Evolutionary conservation across 37 sponge, comb jelly and placozoan species (phyloP).

Genomic region (Ephydatia muelleri): DNA sequence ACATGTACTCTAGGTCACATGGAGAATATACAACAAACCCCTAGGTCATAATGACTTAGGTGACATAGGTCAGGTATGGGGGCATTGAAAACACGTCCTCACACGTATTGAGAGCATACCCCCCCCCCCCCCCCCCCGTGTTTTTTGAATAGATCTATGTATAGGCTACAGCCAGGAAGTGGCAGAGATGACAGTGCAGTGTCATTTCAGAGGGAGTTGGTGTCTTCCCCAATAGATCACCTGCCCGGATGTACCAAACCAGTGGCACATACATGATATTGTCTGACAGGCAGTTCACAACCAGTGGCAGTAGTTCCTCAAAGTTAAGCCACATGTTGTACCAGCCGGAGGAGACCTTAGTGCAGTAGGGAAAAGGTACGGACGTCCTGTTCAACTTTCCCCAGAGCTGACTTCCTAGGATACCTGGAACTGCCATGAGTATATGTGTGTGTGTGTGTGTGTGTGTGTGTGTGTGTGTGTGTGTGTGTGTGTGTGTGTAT

Average conservation of each 20-base stretch:
- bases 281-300: constrained; percentile 71
- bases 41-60: too few species aligned
- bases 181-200: too few species aligned
- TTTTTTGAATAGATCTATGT: too few species aligned
- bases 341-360: constrained; percentile 65
- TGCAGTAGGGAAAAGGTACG: constrained; percentile 58
- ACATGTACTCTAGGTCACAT: not conserved
- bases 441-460: not conserved
- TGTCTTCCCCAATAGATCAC: too few species aligned
- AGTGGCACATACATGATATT: constrained; percentile 57
- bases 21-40: not conserved
- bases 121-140: not conserved
- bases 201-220: too few species aligned
- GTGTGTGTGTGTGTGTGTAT: not conserved
- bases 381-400: constrained; percentile 73
- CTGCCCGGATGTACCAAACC: too few species aligned
- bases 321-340: constrained; percentile 75
- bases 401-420: constrained; percentile 81
- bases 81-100: not conserved
- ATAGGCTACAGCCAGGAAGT: too few species aligned
- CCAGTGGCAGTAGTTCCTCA: constrained; percentile 51
- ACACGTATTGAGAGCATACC: not conserved
- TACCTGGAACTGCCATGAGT: constrained; percentile 74
- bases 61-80: too few species aligned
- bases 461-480: not conserved